Evolutionary conservation across 2,888 invertebrate genomes (phyloP).

Genomic region (Agonum fuliginosum): DNA sequence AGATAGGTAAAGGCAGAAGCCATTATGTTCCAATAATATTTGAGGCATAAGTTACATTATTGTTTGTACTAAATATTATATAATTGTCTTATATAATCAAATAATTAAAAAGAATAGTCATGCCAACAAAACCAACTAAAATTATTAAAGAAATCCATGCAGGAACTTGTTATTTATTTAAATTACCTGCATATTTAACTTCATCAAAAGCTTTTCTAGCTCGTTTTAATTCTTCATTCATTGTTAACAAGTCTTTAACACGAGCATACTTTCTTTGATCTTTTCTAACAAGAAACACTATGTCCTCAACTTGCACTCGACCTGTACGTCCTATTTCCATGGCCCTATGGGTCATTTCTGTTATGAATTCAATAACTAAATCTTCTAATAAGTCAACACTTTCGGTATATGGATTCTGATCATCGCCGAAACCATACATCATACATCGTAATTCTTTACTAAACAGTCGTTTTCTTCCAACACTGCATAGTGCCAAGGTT

Average conservation of each 20-base stretch:
- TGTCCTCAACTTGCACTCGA: constrained; percentile 97
- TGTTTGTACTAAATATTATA: constrained; percentile 27
- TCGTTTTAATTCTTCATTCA: constrained; percentile 99
- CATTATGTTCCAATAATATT: constrained; percentile 40
- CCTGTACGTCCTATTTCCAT: constrained; percentile 99
- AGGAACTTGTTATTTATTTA: constrained; percentile 65
- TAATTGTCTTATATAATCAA: background rate
- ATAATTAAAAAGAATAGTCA: constrained; percentile 15
- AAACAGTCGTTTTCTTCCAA: constrained; percentile 88
- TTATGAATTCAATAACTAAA: constrained; percentile 97
- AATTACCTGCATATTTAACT: constrained; percentile 94
- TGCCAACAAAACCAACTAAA: background rate
- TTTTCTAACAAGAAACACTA: constrained; percentile 95
- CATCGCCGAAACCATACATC: constrained; percentile 99
- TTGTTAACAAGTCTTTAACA: constrained; percentile 95
- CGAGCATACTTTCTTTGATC: constrained; percentile 97
- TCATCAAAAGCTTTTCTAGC: constrained; percentile 99
- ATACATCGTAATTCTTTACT: constrained; percentile 96
- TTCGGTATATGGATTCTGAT: constrained; percentile 99
- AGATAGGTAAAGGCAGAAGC: constrained; percentile 10
- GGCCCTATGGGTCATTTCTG: constrained; percentile 93
- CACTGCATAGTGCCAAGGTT: constrained; percentile 76
- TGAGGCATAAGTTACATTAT: constrained; percentile 31
- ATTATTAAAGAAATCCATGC: constrained; percentile 29
- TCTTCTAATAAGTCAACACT: constrained; percentile 98